phyloP scores from a whole-genome alignment of 1,140 invertebrate genomes.

The Pomacea maculata region DNA sequence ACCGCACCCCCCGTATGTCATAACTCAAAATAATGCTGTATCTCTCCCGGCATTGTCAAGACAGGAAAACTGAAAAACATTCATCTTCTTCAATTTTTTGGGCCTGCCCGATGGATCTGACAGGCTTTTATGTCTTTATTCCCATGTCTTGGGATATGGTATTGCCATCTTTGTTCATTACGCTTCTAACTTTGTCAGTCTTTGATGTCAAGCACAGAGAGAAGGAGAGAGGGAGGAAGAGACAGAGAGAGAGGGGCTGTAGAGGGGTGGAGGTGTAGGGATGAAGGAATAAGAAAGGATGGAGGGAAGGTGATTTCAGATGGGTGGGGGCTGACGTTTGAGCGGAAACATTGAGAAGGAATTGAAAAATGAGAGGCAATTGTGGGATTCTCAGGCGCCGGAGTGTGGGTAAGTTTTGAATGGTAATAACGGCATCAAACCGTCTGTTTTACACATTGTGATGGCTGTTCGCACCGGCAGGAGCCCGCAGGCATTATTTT shows the following conservation, averaged over 20 bases:
- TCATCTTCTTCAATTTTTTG: conserved; percentile 10
- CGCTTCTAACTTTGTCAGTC: not conserved
- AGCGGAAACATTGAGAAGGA: not conserved
- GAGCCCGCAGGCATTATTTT: not conserved
- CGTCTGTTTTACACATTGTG: not conserved
- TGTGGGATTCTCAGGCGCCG: not conserved
- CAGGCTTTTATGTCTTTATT: conserved; percentile 23
- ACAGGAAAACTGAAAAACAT: conserved; percentile 16
- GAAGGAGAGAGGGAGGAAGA: not conserved
- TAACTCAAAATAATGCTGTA: conserved; percentile 18
- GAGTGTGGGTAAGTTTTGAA: not conserved
- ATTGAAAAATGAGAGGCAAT: not conserved
- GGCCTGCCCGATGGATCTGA: not conserved
- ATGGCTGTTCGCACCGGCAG: not conserved
- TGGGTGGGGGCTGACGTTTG: not conserved
- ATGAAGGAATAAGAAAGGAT: not conserved
- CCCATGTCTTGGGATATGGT: conserved; percentile 4
- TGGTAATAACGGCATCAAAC: conserved; percentile 1
- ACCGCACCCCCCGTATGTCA: conserved; percentile 1
- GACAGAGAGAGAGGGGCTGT: not conserved
- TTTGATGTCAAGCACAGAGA: not conserved
- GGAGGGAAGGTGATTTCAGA: not conserved
- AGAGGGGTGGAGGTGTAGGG: not conserved
- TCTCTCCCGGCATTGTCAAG: conserved; percentile 13
- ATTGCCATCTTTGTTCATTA: conserved; percentile 20